phyloP scores from a whole-genome alignment of 1,140 invertebrate species.

The Brevipalpus yothersi region DNA sequence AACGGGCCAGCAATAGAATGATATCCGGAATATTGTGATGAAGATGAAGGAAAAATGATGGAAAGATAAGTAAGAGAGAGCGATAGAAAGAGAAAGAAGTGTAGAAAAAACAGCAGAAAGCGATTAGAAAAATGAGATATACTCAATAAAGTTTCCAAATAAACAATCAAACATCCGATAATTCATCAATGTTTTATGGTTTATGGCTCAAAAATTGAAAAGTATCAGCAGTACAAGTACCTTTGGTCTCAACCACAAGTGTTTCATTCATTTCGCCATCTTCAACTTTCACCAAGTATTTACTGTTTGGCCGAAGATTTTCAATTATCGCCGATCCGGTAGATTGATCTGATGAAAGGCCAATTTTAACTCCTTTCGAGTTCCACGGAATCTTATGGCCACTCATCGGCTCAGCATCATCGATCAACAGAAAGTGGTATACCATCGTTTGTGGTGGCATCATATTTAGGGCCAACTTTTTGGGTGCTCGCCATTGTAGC shows the following conservation, averaged over 20 bases:
- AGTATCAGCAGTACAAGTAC: background rate
- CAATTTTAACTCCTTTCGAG: background rate
- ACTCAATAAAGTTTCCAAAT: too few relatives aligned
- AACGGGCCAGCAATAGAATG: background rate
- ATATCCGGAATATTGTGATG: background rate
- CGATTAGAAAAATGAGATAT: too few relatives aligned
- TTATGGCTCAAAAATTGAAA: background rate
- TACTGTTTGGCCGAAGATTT: background rate
- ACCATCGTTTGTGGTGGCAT: background rate
- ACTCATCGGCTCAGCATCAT: background rate
- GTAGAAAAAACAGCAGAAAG: too few relatives aligned
- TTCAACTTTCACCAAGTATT: background rate
- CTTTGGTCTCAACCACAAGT: background rate
- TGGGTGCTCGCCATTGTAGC: background rate
- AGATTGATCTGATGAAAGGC: background rate
- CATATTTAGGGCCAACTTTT: background rate
- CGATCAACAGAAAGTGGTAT: background rate
- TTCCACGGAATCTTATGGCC: background rate
- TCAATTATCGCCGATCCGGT: background rate
- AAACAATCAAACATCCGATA: too few relatives aligned
- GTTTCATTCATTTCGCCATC: background rate
- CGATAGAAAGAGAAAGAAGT: too few relatives aligned
- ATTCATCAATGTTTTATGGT: too few relatives aligned
- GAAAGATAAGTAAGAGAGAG: too few relatives aligned
- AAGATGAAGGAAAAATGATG: too few relatives aligned